Conservation (phyloP, 2,888 invertebrate species). For the Agonopterix alstromeriana region DNA sequence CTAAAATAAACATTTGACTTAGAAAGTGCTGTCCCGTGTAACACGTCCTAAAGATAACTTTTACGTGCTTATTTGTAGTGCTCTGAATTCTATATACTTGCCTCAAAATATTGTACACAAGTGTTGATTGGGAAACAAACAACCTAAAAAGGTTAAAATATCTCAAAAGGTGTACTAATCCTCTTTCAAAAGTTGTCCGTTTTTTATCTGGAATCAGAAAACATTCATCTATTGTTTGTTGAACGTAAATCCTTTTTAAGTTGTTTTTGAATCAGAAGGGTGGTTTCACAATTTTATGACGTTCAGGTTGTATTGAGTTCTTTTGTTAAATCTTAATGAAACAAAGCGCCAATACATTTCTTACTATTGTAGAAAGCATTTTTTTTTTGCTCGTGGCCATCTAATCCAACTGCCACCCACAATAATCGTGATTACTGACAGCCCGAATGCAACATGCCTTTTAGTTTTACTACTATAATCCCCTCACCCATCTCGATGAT, state of each 20-base stretch:
- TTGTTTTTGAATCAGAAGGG: too few species aligned
- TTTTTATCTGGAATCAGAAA: slow-evolving; percentile 6
- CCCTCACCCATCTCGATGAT: slow-evolving; percentile 1
- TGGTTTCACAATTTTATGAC: too few species aligned
- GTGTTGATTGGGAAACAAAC: slow-evolving; percentile 44
- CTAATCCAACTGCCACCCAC: too few species aligned
- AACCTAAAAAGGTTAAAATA: slow-evolving; percentile 14
- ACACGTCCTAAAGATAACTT: slow-evolving; percentile 57
- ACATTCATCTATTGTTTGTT: slow-evolving; percentile 1
- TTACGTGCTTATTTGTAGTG: slow-evolving; percentile 49
- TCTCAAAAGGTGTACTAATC: slow-evolving; percentile 14
- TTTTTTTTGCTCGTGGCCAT: too few species aligned
- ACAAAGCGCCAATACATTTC: too few species aligned
- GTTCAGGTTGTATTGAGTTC: too few species aligned
- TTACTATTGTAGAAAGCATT: too few species aligned
- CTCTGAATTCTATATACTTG: slow-evolving; percentile 54
- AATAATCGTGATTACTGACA: too few species aligned
- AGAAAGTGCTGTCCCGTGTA: slow-evolving; percentile 75
- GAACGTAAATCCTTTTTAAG: background rate
- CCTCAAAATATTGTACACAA: slow-evolving; percentile 29
- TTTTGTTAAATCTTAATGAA: too few species aligned
- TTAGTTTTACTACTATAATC: background rate
- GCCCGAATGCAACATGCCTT: too few species aligned
- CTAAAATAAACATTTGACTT: slow-evolving; percentile 67
- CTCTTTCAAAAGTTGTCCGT: slow-evolving; percentile 12